phyloP scores from a whole-genome alignment of 2,888 invertebrate species.

The Melipona bicolor region DNA sequence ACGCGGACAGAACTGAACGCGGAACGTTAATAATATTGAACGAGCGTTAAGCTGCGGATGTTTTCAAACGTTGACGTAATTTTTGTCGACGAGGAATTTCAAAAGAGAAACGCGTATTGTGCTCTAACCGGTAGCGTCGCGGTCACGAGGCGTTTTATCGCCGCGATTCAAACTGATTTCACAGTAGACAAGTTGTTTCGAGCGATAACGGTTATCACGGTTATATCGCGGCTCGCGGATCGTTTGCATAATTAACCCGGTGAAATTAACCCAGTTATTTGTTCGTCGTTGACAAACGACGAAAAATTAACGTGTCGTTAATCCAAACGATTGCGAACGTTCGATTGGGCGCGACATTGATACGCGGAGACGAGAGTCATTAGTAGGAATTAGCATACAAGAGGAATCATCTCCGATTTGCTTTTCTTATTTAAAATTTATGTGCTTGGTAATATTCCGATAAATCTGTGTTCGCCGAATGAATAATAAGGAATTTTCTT shows the following conservation, averaged over 20 bases:
- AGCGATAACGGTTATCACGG: conserved; percentile 48
- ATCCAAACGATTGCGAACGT: conserved; percentile 24
- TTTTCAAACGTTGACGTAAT: background rate
- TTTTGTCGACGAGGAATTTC: background rate
- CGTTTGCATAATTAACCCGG: conserved; percentile 13
- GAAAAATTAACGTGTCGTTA: conserved; percentile 7
- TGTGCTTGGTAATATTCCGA: conserved; percentile 37
- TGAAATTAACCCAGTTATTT: conserved; percentile 43
- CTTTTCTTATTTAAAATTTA: conserved; percentile 40
- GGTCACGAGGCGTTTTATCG: conserved; percentile 8
- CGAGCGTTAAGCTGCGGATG: background rate
- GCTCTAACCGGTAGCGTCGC: background rate
- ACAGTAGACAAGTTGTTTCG: conserved; percentile 27
- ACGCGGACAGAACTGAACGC: conserved; percentile 1
- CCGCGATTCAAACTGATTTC: conserved; percentile 27
- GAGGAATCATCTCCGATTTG: conserved; percentile 34
- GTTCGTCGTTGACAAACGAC: conserved; percentile 1
- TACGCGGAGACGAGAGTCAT: conserved; percentile 23
- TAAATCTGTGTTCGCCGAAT: conserved; percentile 25
- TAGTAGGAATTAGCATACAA: conserved; percentile 35
- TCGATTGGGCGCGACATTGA: conserved; percentile 9
- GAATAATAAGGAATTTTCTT: conserved; percentile 26
- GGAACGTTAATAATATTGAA: conserved; percentile 4
- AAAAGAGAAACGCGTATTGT: background rate
- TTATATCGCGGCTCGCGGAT: background rate